Evolutionary conservation across 2,113 vertebrate genomes (phyloP).

Genomic region (Gavialis gangeticus): DNA sequence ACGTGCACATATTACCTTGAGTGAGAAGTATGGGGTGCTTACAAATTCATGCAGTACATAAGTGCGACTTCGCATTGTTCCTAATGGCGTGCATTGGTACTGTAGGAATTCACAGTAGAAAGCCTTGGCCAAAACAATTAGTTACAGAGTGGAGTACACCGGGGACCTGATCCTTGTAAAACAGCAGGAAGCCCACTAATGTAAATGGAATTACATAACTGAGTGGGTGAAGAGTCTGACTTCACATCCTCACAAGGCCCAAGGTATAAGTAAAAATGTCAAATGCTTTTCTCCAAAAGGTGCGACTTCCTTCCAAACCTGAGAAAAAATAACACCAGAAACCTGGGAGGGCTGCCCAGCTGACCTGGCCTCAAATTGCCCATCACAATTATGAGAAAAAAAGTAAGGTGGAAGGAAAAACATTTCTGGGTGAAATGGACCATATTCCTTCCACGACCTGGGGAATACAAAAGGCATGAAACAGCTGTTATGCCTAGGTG

Average conservation of each 20-base stretch:
- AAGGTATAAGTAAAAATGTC: background rate
- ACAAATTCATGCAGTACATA: background rate
- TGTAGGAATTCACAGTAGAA: background rate
- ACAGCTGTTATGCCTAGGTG: background rate
- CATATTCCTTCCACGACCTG: background rate
- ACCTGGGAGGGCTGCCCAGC: background rate
- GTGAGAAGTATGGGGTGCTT: background rate
- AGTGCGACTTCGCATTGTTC: background rate
- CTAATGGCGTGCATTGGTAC: background rate
- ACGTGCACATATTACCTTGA: background rate
- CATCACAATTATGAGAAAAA: background rate
- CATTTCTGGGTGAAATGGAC: background rate
- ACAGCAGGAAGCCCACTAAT: background rate
- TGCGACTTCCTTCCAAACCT: background rate
- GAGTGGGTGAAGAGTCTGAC: background rate
- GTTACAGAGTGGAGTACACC: background rate
- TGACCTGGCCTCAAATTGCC: background rate
- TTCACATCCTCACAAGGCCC: background rate
- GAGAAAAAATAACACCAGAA: background rate
- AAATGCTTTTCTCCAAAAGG: background rate
- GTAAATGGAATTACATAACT: background rate
- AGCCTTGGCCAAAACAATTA: background rate
- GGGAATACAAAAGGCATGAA: background rate
- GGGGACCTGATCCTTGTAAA: background rate
- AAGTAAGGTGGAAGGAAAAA: background rate